A percentile compares a stretch with the other conserved stretches of the same genome.
These are phyloP conservation scores for Bruchidius siliquastri DNA, from an alignment of 2,888 invertebrate species.

Conservation along the genomic window DNA sequence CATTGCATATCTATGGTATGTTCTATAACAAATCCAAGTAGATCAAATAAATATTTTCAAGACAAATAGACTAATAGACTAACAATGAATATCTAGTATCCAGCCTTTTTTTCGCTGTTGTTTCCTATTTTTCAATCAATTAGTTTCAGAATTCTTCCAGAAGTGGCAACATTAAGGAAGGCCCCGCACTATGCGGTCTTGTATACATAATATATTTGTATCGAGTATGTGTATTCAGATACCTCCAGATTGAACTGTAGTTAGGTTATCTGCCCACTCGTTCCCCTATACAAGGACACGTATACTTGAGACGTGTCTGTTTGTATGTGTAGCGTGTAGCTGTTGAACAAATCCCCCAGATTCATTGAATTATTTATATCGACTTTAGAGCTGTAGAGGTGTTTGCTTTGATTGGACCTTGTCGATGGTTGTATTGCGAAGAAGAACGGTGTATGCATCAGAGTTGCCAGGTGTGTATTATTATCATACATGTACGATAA, in stretches of 20 bases:
- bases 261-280: slow-evolving; percentile 45
- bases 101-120: too few relatives aligned
- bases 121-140: too few relatives aligned
- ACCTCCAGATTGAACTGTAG: slow-evolving; percentile 48
- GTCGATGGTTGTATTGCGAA: background rate
- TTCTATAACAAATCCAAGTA: too few relatives aligned
- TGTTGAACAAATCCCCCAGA: background rate
- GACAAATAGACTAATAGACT: too few relatives aligned
- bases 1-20: too few relatives aligned
- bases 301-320: background rate
- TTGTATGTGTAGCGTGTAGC: background rate
- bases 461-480: too few relatives aligned
- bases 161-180: slow-evolving; percentile 32
- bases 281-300: background rate
- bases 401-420: background rate
- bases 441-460: background rate
- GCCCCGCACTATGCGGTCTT: slow-evolving; percentile 45
- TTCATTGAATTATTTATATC: background rate
- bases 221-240: slow-evolving; percentile 45
- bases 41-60: too few relatives aligned
- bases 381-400: background rate
- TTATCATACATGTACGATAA: too few relatives aligned
- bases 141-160: background rate
- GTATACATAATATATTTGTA: slow-evolving; percentile 51
- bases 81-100: too few relatives aligned